phyloP scores from a whole-genome alignment of 1,140 invertebrate species.

The Lethrus apterus region DNA sequence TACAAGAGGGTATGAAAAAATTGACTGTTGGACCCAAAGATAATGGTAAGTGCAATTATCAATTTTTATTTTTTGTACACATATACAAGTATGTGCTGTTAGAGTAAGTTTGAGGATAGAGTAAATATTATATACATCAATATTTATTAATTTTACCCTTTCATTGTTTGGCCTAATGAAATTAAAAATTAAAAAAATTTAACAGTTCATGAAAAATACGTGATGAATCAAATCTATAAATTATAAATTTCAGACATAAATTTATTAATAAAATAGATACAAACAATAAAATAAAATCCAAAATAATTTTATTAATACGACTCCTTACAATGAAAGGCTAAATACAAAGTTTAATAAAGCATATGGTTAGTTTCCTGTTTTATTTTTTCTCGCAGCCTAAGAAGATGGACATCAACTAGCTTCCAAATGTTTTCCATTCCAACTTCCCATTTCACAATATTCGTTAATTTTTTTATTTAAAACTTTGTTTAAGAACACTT shows the following conservation, averaged over 20 bases:
- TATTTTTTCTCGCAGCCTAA: conserved; percentile 38
- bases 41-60: conserved; percentile 40
- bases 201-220: too few relatives aligned
- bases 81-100: not conserved
- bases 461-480: too few relatives aligned
- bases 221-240: too few relatives aligned
- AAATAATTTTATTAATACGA: too few relatives aligned
- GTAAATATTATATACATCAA: too few relatives aligned
- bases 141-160: conserved; percentile 4
- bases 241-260: too few relatives aligned
- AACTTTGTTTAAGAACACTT: too few relatives aligned
- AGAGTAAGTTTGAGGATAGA: too few relatives aligned
- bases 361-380: conserved; percentile 43
- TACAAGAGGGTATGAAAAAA: conserved; percentile 60
- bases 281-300: too few relatives aligned
- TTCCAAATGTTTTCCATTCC: conserved; percentile 25
- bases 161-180: too few relatives aligned
- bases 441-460: conserved; percentile 18
- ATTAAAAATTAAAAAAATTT: too few relatives aligned
- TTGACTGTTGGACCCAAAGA: conserved; percentile 40
- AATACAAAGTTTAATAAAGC: conserved; percentile 5
- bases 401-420: conserved; percentile 36
- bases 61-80: not conserved
- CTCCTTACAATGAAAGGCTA: conserved; percentile 14
- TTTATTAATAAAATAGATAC: too few relatives aligned